These are phyloP conservation scores for Borostomias antarcticus DNA, from an alignment of 2,797 vertebrate species.

Conservation along the genomic window DNA sequence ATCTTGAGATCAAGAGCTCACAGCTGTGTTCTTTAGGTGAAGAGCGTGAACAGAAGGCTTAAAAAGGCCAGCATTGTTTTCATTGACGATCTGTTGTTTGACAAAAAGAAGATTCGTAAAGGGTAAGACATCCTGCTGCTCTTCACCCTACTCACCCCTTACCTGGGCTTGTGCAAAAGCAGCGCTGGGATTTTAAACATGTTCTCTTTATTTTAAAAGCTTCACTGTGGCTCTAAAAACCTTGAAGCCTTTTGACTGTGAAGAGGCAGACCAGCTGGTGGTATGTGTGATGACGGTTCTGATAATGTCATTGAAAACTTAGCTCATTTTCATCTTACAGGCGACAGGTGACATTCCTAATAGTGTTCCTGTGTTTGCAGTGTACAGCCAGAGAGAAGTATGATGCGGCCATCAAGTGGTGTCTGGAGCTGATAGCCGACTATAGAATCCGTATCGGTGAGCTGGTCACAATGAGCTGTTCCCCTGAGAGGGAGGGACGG, in stretches of 20 bases:
- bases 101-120: constrained; percentile 58
- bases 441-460: constrained; percentile 87
- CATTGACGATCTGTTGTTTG: constrained; percentile 72
- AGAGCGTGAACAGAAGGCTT: constrained; percentile 79
- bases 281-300: constrained; percentile 69
- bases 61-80: constrained; percentile 86
- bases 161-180: too few relatives aligned
- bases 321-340: neutral
- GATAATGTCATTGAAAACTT: neutral
- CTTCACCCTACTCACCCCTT: neutral
- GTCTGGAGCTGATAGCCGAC: constrained; percentile 83
- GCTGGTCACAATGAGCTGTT: constrained; percentile 9
- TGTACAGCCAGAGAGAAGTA: constrained; percentile 77
- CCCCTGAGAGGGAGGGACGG: too few relatives aligned
- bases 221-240: constrained; percentile 79
- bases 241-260: constrained; percentile 89
- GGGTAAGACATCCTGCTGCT: constrained; percentile 62
- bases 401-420: constrained; percentile 79
- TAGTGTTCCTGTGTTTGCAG: neutral
- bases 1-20: too few relatives aligned
- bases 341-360: too few relatives aligned
- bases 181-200: too few relatives aligned
- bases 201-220: constrained; percentile 69
- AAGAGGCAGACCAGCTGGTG: constrained; percentile 79
- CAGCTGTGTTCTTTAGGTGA: constrained; percentile 78